Percentiles rank a stretch among this genome's conserved stretches.
phyloP scores from a whole-genome alignment of 2,113 vertebrate genomes.

The Larimichthys polyactis region DNA sequence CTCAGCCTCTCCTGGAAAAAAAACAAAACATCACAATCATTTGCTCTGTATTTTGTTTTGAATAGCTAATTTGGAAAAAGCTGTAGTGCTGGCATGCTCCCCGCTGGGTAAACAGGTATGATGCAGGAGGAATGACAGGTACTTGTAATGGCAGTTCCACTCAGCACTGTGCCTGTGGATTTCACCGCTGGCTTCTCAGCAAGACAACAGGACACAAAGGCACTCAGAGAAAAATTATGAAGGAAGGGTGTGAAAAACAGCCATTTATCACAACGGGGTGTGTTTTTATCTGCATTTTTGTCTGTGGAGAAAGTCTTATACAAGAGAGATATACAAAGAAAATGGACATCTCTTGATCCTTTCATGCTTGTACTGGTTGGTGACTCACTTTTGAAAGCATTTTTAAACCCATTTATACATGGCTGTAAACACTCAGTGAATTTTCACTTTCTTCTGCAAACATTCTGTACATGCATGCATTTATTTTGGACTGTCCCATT shows the following conservation, averaged over 20 bases:
- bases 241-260: slow-evolving; percentile 18
- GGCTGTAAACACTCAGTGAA: slow-evolving; percentile 29
- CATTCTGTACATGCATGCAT: slow-evolving; percentile 37
- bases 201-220: slow-evolving; percentile 18
- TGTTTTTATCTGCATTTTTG: slow-evolving; percentile 13
- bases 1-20: slow-evolving; percentile 49
- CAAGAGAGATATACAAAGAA: neutral
- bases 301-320: slow-evolving; percentile 8
- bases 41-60: slow-evolving; percentile 38
- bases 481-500: slow-evolving; percentile 70
- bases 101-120: slow-evolving; percentile 24
- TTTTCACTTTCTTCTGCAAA: slow-evolving; percentile 14
- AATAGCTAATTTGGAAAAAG: slow-evolving; percentile 39
- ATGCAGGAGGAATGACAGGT: slow-evolving; percentile 38
- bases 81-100: slow-evolving; percentile 20
- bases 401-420: neutral
- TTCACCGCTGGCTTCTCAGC: slow-evolving; percentile 33
- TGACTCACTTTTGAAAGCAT: neutral
- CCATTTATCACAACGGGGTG: neutral
- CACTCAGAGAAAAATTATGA: slow-evolving; percentile 31
- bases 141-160: slow-evolving; percentile 20
- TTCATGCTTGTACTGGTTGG: slow-evolving; percentile 8
- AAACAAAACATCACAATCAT: slow-evolving; percentile 49
- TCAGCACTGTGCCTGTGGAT: slow-evolving; percentile 27
- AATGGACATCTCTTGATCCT: neutral